These are phyloP conservation scores for Sander vitreus DNA, from an alignment of 2,113 vertebrate genomes.

Conservation along the genomic window DNA sequence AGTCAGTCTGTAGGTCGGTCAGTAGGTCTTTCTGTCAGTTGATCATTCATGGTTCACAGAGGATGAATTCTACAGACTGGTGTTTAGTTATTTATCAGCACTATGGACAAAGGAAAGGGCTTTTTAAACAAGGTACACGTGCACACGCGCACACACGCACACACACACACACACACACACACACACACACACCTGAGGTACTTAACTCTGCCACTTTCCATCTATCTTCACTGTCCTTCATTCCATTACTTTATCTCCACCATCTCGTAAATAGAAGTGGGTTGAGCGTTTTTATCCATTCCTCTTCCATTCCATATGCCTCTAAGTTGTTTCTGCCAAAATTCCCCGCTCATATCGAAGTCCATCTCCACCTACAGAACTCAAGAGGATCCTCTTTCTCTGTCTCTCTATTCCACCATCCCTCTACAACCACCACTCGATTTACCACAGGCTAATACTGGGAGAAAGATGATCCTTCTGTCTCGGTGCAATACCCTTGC, in stretches of 20 bases:
- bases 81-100: slow-evolving; percentile 30
- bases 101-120: slow-evolving; percentile 38
- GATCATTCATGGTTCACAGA: neutral
- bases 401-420: neutral
- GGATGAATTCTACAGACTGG: neutral
- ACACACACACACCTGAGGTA: neutral
- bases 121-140: neutral
- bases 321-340: slow-evolving; percentile 24
- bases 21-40: neutral
- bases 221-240: slow-evolving; percentile 25
- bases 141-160: neutral
- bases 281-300: slow-evolving; percentile 41
- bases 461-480: slow-evolving; percentile 32
- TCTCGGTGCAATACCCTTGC: slow-evolving; percentile 1
- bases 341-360: slow-evolving; percentile 1
- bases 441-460: slow-evolving; percentile 7
- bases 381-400: neutral
- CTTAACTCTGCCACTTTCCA: slow-evolving; percentile 32
- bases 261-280: slow-evolving; percentile 30
- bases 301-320: slow-evolving; percentile 6
- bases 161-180: slow-evolving; percentile 9
- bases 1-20: neutral
- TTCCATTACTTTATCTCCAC: slow-evolving; percentile 23
- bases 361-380: slow-evolving; percentile 35
- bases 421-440: slow-evolving; percentile 7